Percentiles rank a stretch among this genome's conserved stretches.
These are phyloP conservation scores for Caenorhabditis sp. DNA, from an alignment of 2,888 invertebrate genomes.

Conservation along the genomic window DNA sequence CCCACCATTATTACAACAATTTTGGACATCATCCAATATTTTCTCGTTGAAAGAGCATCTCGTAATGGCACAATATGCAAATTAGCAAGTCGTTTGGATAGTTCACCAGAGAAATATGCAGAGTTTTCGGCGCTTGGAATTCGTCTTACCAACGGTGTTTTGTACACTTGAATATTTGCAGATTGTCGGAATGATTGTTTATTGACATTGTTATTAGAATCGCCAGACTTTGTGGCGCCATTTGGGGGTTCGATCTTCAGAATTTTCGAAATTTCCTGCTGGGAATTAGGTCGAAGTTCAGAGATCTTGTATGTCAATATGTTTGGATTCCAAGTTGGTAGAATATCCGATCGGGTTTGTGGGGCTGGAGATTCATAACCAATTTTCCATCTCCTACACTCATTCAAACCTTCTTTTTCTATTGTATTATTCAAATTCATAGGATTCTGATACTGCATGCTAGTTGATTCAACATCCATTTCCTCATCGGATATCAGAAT, in stretches of 20 bases:
- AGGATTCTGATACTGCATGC: too few species aligned
- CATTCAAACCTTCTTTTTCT: conserved; percentile 19
- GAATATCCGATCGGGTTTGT: background rate
- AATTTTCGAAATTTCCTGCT: too few species aligned
- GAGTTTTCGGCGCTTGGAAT: conserved; percentile 17
- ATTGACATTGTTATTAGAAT: background rate
- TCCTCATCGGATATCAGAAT: background rate
- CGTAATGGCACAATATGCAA: conserved; percentile 22
- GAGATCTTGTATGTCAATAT: background rate
- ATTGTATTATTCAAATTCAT: conserved; percentile 35
- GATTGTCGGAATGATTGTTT: conserved; percentile 5
- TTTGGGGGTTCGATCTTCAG: background rate
- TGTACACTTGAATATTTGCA: conserved; percentile 28
- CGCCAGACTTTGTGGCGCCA: background rate
- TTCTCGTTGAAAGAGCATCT: conserved; percentile 26
- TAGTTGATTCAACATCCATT: background rate
- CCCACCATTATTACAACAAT: conserved; percentile 32
- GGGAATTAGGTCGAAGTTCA: background rate
- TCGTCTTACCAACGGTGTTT: conserved; percentile 17
- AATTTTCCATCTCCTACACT: conserved; percentile 20
- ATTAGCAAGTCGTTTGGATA: conserved; percentile 11
- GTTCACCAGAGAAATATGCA: background rate
- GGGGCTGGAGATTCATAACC: background rate
- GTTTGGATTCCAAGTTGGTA: conserved; percentile 2
- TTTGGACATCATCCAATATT: conserved; percentile 39